A percentile compares a stretch with the other conserved stretches of the same genome.
Evolutionary conservation across 2,888 invertebrate genomes (phyloP).

Genomic region (Chrysotoxum bicinctum): DNA sequence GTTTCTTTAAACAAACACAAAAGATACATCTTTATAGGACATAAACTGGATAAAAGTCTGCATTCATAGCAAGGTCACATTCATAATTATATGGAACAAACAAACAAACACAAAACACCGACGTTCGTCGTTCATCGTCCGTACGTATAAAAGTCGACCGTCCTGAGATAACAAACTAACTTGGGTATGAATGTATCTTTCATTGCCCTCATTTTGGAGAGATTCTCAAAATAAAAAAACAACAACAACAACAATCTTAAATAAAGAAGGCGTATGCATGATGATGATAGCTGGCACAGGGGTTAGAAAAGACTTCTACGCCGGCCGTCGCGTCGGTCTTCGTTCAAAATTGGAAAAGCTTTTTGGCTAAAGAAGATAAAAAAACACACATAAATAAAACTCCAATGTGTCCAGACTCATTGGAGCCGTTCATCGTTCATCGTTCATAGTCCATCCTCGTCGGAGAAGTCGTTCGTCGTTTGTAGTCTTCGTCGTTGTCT

Average conservation of each 20-base stretch:
- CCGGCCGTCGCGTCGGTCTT: background rate
- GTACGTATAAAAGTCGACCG: background rate
- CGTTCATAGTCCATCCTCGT: background rate
- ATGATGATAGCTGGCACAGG: constrained; percentile 29
- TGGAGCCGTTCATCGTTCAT: constrained; percentile 53
- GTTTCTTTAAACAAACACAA: background rate
- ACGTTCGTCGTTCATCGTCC: background rate
- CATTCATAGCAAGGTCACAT: constrained; percentile 52
- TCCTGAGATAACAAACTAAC: constrained; percentile 34
- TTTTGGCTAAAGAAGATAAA: constrained; percentile 45
- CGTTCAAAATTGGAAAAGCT: constrained; percentile 34
- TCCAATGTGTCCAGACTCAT: constrained; percentile 71
- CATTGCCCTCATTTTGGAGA: constrained; percentile 46
- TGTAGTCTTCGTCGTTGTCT: constrained; percentile 60
- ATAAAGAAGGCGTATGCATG: constrained; percentile 40
- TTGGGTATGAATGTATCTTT: constrained; percentile 31
- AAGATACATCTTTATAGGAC: constrained; percentile 24
- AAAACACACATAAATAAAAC: constrained; percentile 66
- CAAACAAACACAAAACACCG: constrained; percentile 9
- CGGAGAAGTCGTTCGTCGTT: constrained; percentile 10
- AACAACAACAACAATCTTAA: constrained; percentile 27
- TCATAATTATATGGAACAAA: constrained; percentile 43
- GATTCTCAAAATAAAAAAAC: constrained; percentile 14
- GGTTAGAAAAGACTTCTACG: constrained; percentile 18
- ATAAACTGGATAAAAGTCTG: constrained; percentile 33